Base-by-base conservation (phyloP, 2,888 invertebrate species). In the Eristalis arbustorum region DNA sequence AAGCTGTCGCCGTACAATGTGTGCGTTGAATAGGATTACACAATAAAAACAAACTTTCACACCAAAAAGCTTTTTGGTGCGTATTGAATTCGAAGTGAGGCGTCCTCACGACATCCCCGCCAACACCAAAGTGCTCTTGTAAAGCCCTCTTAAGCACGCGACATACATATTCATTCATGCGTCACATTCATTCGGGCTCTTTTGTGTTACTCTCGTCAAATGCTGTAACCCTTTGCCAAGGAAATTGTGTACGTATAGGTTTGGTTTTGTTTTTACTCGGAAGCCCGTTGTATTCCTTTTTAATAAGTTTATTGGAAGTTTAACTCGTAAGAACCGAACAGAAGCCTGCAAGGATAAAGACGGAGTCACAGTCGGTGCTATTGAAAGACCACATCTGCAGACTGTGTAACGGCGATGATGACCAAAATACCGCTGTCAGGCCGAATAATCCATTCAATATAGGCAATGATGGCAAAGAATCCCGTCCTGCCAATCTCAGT, bases 21-120 rank as follows among this genome's bases (percentile, higher is more conserved):
- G 57, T 40, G 76, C 64, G 61, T 37, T 42, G 64, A 73, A 73
- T 69, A 67, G 84, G 23, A 67, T 59, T 56, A 79, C 62, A 66
- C 72, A 81, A 68, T 81, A 34, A 64, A 81, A 73, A 81, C 31
- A 76, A 85, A 59, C 81, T 76, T 77, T 76, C 57, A 56, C 76
- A 73, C 57, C 61, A 69, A 72, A 73, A 76, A 73, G 81, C 84
- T 85, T 73, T 84, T 56, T 31, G 31, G 31, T 73, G 73, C 76
- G 84, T 81, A 81, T 42, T 37, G 68, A 64, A 73, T 73, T 63
- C 56, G 59, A 62, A 66, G 62, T 25, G 28, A 2, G 14, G 59
- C 25, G 23, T n/a, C n/a, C n/a, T n/a, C 22, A 57, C 10, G 1
- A 57, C 5, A 42, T n/a, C 37, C 13, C 13, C 37, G 2, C 8